phyloP scores from a whole-genome alignment of 2,113 vertebrate species.

The Hippocampus comes region DNA sequence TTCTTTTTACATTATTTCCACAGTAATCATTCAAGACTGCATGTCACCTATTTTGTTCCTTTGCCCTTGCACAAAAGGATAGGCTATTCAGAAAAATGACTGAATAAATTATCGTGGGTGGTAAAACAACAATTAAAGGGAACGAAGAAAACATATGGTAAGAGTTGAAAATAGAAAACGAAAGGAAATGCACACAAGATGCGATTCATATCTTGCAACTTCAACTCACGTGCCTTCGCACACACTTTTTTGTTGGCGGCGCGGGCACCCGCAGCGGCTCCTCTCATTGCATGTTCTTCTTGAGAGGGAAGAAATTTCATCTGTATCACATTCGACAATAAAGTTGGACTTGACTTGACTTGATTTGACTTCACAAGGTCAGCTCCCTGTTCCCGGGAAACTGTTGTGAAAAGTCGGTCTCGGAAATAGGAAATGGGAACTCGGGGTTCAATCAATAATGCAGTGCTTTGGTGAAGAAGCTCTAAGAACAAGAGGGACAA shows the following conservation, averaged over 20 bases:
- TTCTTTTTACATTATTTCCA: background rate
- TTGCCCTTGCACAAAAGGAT: background rate
- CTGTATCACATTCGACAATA: too few species aligned
- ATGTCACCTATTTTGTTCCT: background rate
- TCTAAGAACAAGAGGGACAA: constrained; percentile 9
- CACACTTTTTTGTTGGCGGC: too few species aligned
- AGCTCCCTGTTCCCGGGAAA: background rate
- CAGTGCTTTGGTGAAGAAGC: constrained; percentile 23
- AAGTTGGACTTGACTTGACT: background rate
- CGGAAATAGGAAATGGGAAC: background rate
- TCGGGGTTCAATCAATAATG: constrained; percentile 38
- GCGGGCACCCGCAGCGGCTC: too few species aligned
- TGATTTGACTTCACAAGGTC: background rate
- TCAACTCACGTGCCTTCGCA: background rate
- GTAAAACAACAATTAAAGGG: background rate
- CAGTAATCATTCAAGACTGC: background rate
- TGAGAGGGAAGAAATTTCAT: too few species aligned
- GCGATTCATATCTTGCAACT: constrained; percentile 13
- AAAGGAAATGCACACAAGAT: background rate
- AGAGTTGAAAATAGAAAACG: background rate
- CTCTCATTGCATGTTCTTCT: too few species aligned
- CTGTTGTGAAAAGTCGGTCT: background rate
- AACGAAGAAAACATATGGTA: background rate
- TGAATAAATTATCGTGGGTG: background rate
- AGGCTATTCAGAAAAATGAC: background rate